These are phyloP conservation scores for Oreohelix idahoensis DNA, from an alignment of 1,140 invertebrate genomes.

Conservation along the genomic window DNA sequence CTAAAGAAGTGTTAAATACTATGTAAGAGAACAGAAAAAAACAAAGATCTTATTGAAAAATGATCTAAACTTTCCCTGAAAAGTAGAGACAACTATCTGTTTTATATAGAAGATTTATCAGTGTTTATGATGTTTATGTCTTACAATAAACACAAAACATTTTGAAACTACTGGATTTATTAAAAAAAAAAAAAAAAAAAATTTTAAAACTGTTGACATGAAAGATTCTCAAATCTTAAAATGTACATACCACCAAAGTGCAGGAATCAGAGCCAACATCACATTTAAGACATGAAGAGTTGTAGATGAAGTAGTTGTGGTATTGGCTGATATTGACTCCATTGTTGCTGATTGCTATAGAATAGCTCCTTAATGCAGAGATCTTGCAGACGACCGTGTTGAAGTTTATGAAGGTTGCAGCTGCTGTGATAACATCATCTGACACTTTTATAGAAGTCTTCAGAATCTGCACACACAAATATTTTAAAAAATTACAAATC, in stretches of 20 bases:
- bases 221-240: no score
- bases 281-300: constrained; percentile 43
- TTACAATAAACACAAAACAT: no score
- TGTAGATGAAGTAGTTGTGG: constrained; percentile 35
- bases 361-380: background rate
- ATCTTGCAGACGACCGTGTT: constrained; percentile 31
- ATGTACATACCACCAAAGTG: constrained; percentile 1
- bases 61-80: no score
- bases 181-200: no score
- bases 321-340: constrained; percentile 4
- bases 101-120: no score
- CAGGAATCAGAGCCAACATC: constrained; percentile 6
- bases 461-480: constrained; percentile 41
- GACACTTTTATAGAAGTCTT: constrained; percentile 21
- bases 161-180: no score
- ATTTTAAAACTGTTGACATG: no score
- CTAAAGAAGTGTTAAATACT: no score
- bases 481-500: background rate
- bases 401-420: constrained; percentile 43
- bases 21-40: no score
- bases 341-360: constrained; percentile 36
- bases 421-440: background rate
- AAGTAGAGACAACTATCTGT: no score
- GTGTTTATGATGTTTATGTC: no score
- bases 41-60: no score